A percentile compares a stretch with the other conserved stretches of the same genome.
phyloP scores from a whole-genome alignment of 2,888 invertebrate genomes.

The Leptopterna dolabrata region DNA sequence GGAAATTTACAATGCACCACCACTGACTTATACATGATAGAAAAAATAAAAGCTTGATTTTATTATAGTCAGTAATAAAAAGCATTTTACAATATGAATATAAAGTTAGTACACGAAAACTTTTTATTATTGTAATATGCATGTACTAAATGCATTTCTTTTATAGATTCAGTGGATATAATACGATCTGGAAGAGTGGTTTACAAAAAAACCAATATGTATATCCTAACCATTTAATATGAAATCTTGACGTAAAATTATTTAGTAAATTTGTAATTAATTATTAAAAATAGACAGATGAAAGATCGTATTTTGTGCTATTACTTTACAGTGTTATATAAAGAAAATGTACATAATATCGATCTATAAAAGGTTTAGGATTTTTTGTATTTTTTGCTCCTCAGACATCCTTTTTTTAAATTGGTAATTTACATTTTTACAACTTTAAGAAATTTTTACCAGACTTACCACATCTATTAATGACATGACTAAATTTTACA shows the following conservation, averaged over 20 bases:
- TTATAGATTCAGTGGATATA: slow-evolving; percentile 47
- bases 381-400: slow-evolving; percentile 35
- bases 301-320: slow-evolving; percentile 59
- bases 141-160: slow-evolving; percentile 59
- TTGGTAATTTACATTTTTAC: slow-evolving; percentile 45
- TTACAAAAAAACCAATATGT: slow-evolving; percentile 54
- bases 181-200: slow-evolving; percentile 58
- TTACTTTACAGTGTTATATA: slow-evolving; percentile 59
- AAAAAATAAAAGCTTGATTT: slow-evolving; percentile 60
- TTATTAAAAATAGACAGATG: slow-evolving; percentile 59
- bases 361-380: slow-evolving; percentile 43
- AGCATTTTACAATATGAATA: slow-evolving; percentile 57
- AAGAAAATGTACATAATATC: slow-evolving; percentile 52
- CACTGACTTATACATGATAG: slow-evolving; percentile 57
- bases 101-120: slow-evolving; percentile 58
- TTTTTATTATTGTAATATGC: slow-evolving; percentile 55
- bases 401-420: slow-evolving; percentile 1
- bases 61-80: slow-evolving; percentile 58
- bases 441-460: slow-evolving; percentile 26
- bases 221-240: slow-evolving; percentile 54
- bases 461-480: slow-evolving; percentile 32
- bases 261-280: slow-evolving; percentile 47
- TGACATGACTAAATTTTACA: slow-evolving; percentile 20
- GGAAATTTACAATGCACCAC: slow-evolving; percentile 57
- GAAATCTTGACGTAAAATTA: slow-evolving; percentile 56